phyloP scores from a whole-genome alignment of 2,113 vertebrate species.

The Mixornis gularis region DNA sequence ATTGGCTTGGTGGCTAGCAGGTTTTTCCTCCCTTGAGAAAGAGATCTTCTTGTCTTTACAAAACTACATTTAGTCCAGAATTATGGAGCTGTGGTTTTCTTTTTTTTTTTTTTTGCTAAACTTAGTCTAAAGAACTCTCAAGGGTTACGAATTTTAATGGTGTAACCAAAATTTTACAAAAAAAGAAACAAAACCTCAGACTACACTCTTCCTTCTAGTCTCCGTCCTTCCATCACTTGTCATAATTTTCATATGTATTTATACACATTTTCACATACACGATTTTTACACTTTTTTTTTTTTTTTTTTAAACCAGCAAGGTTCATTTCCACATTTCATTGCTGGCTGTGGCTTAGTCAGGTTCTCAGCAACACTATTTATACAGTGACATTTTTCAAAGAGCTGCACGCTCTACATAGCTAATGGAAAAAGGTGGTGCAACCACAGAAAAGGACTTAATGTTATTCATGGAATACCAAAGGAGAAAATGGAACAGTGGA shows the following conservation, averaged over 20 bases:
- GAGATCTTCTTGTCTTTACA: neutral
- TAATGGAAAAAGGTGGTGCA: constrained; percentile 12
- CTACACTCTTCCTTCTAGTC: neutral
- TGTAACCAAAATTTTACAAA: neutral
- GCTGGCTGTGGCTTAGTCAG: neutral
- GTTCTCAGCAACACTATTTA: neutral
- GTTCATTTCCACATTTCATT: neutral
- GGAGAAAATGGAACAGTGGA: constrained; percentile 6
- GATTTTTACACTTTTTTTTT: neutral
- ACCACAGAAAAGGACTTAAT: neutral
- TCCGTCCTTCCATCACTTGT: neutral
- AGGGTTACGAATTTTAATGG: neutral
- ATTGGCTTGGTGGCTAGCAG: neutral
- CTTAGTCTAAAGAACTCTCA: neutral
- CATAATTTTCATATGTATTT: neutral
- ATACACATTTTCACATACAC: neutral
- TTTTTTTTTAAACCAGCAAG: neutral
- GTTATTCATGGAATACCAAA: constrained; percentile 43
- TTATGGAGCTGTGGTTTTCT: neutral
- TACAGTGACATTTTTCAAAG: constrained; percentile 33
- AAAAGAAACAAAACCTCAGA: neutral
- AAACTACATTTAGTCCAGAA: neutral
- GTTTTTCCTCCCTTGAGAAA: neutral
- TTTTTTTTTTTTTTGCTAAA: neutral
- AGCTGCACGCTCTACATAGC: neutral